Percentiles rank a stretch among this genome's conserved stretches.
These are phyloP conservation scores for Orius laevigatus DNA, from an alignment of 1,140 invertebrate species.

Conservation along the genomic window DNA sequence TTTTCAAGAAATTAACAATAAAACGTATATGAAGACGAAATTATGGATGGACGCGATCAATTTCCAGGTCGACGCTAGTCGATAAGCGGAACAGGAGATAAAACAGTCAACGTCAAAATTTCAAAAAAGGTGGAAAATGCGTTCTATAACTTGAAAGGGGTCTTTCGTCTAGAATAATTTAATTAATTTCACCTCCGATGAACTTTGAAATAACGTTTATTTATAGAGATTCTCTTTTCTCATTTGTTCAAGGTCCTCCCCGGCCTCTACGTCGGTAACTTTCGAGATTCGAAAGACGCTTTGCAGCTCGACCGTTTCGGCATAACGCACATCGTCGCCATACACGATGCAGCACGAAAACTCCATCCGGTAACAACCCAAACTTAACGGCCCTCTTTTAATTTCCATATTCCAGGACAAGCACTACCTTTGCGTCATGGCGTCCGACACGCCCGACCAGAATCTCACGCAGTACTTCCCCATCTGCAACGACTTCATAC, in stretches of 20 bases:
- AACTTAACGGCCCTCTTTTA: no score
- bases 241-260: conserved; percentile 51
- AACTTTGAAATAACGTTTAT: no score
- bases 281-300: conserved; percentile 81
- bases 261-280: conserved; percentile 72
- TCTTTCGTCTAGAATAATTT: no score
- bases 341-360: conserved; percentile 81
- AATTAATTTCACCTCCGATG: no score
- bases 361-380: conserved; percentile 58
- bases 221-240: background rate
- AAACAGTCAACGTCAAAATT: no score
- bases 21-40: no score
- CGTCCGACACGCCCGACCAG: conserved; percentile 81
- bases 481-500: conserved; percentile 90
- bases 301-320: conserved; percentile 72
- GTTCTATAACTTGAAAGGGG: no score
- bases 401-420: conserved; percentile 66
- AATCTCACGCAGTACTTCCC: conserved; percentile 86
- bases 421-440: conserved; percentile 85
- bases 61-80: no score
- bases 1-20: no score
- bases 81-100: no score
- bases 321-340: conserved; percentile 89
- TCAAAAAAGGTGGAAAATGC: no score
- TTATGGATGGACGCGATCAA: no score